Percentiles rank a stretch among this genome's conserved stretches.
These are phyloP conservation scores for Hyles euphorbiae DNA, from an alignment of 1,140 invertebrate species.

Conservation along the genomic window DNA sequence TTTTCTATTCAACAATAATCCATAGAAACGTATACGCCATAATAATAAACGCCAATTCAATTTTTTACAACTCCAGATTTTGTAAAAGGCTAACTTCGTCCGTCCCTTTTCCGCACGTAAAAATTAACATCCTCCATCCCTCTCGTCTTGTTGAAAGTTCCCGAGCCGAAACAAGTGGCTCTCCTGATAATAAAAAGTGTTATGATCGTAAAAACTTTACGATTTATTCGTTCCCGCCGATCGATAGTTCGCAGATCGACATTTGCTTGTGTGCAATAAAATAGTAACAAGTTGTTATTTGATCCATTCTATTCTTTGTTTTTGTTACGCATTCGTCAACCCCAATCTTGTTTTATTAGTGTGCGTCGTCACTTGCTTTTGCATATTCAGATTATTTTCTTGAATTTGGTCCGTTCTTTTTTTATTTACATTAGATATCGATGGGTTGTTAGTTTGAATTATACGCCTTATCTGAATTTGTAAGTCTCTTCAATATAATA, in stretches of 20 bases:
- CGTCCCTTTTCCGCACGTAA: neutral
- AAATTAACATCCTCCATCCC: conserved; percentile 1
- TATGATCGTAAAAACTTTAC: conserved; percentile 9
- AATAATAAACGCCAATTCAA: no score
- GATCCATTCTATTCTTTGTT: neutral
- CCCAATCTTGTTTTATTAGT: no score
- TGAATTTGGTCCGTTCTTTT: no score
- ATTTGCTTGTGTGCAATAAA: neutral
- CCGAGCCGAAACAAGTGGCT: neutral
- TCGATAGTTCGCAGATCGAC: neutral
- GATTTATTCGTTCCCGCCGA: conserved; percentile 3
- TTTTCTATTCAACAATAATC: no score
- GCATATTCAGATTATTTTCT: no score
- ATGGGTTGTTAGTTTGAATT: no score
- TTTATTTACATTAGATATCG: no score
- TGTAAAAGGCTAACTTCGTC: neutral
- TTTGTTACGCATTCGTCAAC: neutral
- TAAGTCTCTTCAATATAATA: no score
- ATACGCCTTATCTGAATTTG: no score
- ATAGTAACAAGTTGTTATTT: conserved; percentile 3
- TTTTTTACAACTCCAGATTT: no score
- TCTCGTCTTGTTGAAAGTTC: conserved; percentile 2
- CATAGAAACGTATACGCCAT: no score
- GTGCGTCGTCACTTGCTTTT: no score
- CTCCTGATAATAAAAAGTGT: conserved; percentile 6